Conservation (phyloP, 2,113 vertebrate species). For the Falcunculus frontatus region DNA sequence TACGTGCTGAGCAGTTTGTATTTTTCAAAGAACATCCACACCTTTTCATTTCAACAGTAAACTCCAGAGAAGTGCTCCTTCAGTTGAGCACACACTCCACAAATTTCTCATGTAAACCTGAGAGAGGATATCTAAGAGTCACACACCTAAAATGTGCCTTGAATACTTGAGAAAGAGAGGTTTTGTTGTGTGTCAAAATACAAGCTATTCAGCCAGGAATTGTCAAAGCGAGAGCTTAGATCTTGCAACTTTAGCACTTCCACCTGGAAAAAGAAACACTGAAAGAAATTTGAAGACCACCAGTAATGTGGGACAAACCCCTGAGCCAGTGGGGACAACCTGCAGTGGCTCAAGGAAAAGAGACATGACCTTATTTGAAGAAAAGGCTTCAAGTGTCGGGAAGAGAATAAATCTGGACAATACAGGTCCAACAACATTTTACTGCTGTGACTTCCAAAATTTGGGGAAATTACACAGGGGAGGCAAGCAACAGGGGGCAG, state of each 20-base stretch:
- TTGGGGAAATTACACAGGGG: not conserved
- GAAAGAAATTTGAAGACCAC: not conserved
- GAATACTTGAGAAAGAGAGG: not conserved
- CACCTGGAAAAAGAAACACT: not conserved
- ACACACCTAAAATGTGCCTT: not conserved
- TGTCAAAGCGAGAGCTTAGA: not conserved
- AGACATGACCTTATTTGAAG: not conserved
- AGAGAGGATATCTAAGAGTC: not conserved
- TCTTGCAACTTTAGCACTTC: not conserved
- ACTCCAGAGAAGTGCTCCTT: not conserved
- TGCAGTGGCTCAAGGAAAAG: not conserved
- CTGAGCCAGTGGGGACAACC: fast-evolving
- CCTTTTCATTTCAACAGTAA: not conserved
- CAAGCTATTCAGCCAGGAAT: not conserved
- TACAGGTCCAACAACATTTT: not conserved
- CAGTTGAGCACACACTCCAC: not conserved
- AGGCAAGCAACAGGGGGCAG: too few relatives aligned
- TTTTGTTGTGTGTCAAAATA: not conserved
- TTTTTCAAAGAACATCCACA: not conserved
- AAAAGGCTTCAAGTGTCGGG: not conserved
- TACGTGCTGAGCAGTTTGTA: not conserved
- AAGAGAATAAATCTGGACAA: not conserved
- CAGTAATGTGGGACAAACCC: not conserved
- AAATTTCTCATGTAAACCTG: not conserved
- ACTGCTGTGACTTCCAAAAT: not conserved